Evolutionary conservation across 2,113 vertebrate species (phyloP).

Genomic region (Eptesicus fuscus): DNA sequence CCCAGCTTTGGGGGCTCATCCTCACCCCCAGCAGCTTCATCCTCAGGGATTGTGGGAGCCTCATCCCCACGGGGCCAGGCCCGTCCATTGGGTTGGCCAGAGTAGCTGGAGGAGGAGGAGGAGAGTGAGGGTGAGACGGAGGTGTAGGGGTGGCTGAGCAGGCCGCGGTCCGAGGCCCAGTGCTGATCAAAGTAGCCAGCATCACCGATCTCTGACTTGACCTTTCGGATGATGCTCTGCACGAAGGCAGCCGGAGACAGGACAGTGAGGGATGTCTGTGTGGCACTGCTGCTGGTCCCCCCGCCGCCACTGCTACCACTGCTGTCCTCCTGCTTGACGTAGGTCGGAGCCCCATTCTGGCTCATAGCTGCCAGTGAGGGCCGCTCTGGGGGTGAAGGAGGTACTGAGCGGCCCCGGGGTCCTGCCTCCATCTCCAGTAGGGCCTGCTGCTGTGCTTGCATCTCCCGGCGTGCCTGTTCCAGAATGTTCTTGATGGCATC

Average conservation of each 20-base stretch:
- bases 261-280: slow-evolving; percentile 86
- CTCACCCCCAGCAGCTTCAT: slow-evolving; percentile 80
- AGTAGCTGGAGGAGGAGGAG: slow-evolving; percentile 91
- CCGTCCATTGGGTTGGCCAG: slow-evolving; percentile 84
- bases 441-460: slow-evolving; percentile 96
- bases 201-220: slow-evolving; percentile 96
- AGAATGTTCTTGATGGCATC: slow-evolving; percentile 97
- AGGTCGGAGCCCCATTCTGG: slow-evolving; percentile 81
- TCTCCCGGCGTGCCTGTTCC: slow-evolving; percentile 95
- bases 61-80: slow-evolving; percentile 90
- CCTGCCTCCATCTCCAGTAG: slow-evolving; percentile 93
- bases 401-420: slow-evolving; percentile 66
- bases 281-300: slow-evolving; percentile 73
- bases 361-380: slow-evolving; percentile 81
- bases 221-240: slow-evolving; percentile 98
- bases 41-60: slow-evolving; percentile 70
- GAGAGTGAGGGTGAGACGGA: slow-evolving; percentile 94
- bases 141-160: slow-evolving; percentile 84
- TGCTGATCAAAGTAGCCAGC: slow-evolving; percentile 96
- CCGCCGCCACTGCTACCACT: slow-evolving; percentile 70
- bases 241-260: slow-evolving; percentile 96
- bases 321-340: slow-evolving; percentile 93
- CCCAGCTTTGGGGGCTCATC: slow-evolving; percentile 84
- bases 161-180: slow-evolving; percentile 92
- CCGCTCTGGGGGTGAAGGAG: slow-evolving; percentile 78